These are phyloP conservation scores for Lerema accius DNA, from an alignment of 1,140 invertebrate genomes.

Conservation along the genomic window DNA sequence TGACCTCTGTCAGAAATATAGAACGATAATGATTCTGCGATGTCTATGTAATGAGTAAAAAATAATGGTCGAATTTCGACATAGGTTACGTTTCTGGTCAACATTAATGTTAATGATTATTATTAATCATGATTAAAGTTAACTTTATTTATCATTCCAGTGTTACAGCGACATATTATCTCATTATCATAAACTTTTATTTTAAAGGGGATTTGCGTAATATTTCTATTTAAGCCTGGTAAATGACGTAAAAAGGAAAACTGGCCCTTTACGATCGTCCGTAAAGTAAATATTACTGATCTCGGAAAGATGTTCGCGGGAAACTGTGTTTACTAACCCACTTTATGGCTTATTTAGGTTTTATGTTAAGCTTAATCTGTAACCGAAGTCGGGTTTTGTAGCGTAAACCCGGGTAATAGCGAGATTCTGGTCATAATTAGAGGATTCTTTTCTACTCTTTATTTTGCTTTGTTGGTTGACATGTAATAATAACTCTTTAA, in stretches of 20 bases:
- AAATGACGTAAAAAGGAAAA: constrained; percentile 14
- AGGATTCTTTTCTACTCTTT: constrained; percentile 7
- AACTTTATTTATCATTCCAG: neutral
- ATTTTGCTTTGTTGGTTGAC: neutral
- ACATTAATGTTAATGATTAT: too few species aligned
- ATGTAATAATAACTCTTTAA: too few species aligned
- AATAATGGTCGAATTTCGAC: too few species aligned
- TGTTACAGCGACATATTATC: neutral
- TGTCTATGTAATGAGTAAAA: too few species aligned
- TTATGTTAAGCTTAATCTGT: constrained; percentile 42
- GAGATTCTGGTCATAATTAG: constrained; percentile 15
- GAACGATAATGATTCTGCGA: too few species aligned
- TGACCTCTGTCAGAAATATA: too few species aligned
- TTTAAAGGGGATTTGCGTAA: constrained; percentile 1
- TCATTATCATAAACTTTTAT: neutral
- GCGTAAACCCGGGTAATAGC: constrained; percentile 11
- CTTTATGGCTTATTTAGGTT: constrained; percentile 56
- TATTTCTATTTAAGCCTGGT: constrained; percentile 5
- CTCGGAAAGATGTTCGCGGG: constrained; percentile 48
- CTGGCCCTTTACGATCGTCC: constrained; percentile 28
- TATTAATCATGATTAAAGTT: too few species aligned
- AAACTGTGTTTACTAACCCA: constrained; percentile 56
- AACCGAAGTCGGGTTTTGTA: constrained; percentile 15
- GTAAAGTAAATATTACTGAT: constrained; percentile 65
- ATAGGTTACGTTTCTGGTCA: too few species aligned